Evolutionary conservation across 1,140 invertebrate genomes (phyloP).

Genomic region (Macrotrachela quadricornifera): DNA sequence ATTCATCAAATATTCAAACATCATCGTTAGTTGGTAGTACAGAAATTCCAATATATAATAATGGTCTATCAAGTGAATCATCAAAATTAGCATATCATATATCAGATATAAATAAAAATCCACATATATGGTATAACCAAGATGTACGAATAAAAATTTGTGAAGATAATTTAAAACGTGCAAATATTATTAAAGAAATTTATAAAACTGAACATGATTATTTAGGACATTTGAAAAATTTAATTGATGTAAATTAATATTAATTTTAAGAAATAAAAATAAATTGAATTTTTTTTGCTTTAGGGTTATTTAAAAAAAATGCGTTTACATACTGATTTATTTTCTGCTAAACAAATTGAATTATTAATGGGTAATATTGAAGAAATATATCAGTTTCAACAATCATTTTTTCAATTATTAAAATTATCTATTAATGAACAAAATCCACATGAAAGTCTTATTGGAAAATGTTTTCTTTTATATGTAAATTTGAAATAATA

Average conservation of each 20-base stretch:
- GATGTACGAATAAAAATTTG: too few species aligned
- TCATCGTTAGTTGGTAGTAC: too few species aligned
- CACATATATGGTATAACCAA: too few species aligned
- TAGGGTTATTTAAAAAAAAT: conserved; percentile 54
- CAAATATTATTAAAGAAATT: conserved; percentile 54
- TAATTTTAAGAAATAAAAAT: neutral
- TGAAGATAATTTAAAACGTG: conserved; percentile 18
- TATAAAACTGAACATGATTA: conserved; percentile 57
- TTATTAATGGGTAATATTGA: conserved; percentile 61
- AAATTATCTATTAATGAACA: conserved; percentile 44
- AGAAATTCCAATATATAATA: too few species aligned
- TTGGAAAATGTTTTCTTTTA: conserved; percentile 49
- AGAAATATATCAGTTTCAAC: conserved; percentile 48
- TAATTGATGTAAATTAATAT: conserved; percentile 37
- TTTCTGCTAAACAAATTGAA: conserved; percentile 42
- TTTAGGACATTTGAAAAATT: conserved; percentile 52
- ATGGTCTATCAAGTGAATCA: too few species aligned
- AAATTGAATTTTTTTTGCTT: conserved; percentile 5
- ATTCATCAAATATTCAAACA: too few species aligned
- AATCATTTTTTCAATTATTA: conserved; percentile 45
- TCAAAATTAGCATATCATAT: too few species aligned
- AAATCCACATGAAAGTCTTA: conserved; percentile 44
- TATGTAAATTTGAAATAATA: conserved; percentile 45
- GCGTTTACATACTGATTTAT: conserved; percentile 49
- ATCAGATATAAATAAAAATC: too few species aligned